Base-by-base conservation (phyloP, 2,797 vertebrate species). In the Poeciliopsis turneri region DNA sequence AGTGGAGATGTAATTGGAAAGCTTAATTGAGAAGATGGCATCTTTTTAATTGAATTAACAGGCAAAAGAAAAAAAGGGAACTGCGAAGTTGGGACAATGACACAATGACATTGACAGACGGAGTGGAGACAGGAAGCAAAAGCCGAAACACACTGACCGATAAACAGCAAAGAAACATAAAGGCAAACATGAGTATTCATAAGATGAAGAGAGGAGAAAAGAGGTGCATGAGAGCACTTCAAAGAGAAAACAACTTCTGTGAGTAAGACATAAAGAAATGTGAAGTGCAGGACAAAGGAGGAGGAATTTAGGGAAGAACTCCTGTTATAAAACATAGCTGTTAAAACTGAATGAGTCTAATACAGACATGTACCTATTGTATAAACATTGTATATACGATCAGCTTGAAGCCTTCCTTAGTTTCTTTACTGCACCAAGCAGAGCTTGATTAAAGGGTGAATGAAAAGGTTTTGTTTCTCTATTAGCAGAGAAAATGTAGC, bases 21-120 rank as follows among this genome's bases (percentile, higher is more conserved):
- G 91, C 91, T 90, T 95, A 95, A 96, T 94, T 95, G 94, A 47
- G 83, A 90, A 95, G 95, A 95, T 95, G 94, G 88, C 93, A 96
- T 95, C 94, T 92, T 84, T 90, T 93, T 95, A 95, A 96, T 95
- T 95, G 87, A 96, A 95, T 96, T 95, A 95, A 82, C 87, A 90
- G 90, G 86, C 49, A 83, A 84, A 76, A 70, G 53, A 80, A 76
- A 84, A 76, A 76, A 79, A 77, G 59, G 81, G 81, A 87, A 88
- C 74, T 72, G 79, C 71, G 64, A 84, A 86, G 89, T 90, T 78
- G 79, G 88, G 88, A 87, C 90, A 92, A 90, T 86, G 90, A 89
- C 85, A 88, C 30, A 20, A 28, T 89, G 92, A 93, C 90, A 92
- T 79, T 90, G 90, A 84, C 72, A 72, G 80, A 91, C 25, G 61